Base-by-base conservation (phyloP, 2,797 vertebrate species). In the Anisognathus igniventris region DNA sequence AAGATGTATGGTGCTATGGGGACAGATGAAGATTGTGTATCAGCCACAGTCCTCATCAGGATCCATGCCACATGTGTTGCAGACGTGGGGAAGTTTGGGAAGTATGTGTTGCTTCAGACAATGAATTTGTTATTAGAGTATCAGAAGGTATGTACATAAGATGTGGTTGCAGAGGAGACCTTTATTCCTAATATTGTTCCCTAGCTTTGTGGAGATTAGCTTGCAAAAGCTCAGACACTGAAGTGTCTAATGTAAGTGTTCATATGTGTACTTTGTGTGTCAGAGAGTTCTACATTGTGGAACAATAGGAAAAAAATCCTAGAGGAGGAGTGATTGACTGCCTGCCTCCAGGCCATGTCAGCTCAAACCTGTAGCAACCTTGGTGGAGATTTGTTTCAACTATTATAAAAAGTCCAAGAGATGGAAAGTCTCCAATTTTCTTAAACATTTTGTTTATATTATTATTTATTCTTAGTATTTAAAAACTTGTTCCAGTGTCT, bases 81-180 rank as follows among this genome's bases (percentile, higher is more conserved):
- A 93, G 88, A 91, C 14, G 6, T 87, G 71, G 45, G 74, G 68
- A 92, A 85, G 31, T 91, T 85, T 85, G 86, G 74, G 51, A 92
- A 93, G 28, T 88, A 54, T 51, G n/a, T 92, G 39, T 92, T 93
- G 42, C 90, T 93, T 91, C 92, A 91, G 84, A 73, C 58, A 94
- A 39, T 92, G 84, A 87, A 74, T 19, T 23, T 92, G 14, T 71
- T 93, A 84, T 89, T 95, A 93, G 80, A 79, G 21, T 89, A 39
- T 80, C 90, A 83, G 61, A 92, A 94, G 88, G 82, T 93, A 94
- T 61, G 88, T 92, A 76, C 45, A 7, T 76, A 28, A 68, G 75
- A 74, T 65, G 3, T 54, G 16, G 28, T 58, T 90, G 47, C 35
- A 6, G 60, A 84, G 44, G 48, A 79, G 31, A 82, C 71, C 74